Evolutionary conservation across 2,888 invertebrate species (phyloP).

Genomic region (Apodemia mormo): DNA sequence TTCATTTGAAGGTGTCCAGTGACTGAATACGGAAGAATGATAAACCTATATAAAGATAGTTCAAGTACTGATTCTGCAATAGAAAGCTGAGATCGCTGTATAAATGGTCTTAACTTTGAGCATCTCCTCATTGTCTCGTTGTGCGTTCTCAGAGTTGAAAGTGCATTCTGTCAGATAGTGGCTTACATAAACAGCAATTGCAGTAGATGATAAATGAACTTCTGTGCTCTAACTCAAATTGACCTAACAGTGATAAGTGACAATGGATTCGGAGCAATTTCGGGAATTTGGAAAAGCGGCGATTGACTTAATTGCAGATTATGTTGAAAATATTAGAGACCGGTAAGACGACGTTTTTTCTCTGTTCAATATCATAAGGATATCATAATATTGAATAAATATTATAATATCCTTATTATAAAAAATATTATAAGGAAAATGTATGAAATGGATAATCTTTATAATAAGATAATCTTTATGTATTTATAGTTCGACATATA

Average conservation of each 20-base stretch:
- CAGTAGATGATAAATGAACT: not conserved
- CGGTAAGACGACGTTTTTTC: conserved; percentile 70
- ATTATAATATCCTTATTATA: too few relatives aligned
- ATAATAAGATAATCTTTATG: too few relatives aligned
- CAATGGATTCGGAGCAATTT: conserved; percentile 90
- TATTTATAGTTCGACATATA: too few relatives aligned
- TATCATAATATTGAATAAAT: too few relatives aligned
- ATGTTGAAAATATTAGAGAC: conserved; percentile 91
- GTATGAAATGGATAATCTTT: too few relatives aligned
- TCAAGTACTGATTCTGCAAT: conserved; percentile 43
- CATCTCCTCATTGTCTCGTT: conserved; percentile 64
- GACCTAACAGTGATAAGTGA: conserved; percentile 38
- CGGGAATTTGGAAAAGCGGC: conserved; percentile 92
- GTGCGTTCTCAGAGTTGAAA: conserved; percentile 52
- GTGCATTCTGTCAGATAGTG: not conserved
- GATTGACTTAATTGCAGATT: conserved; percentile 95
- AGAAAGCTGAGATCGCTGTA: conserved; percentile 67
- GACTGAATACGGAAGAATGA: not conserved
- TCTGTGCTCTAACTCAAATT: conserved; percentile 16
- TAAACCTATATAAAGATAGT: not conserved
- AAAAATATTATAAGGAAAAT: too few relatives aligned
- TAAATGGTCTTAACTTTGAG: conserved; percentile 61
- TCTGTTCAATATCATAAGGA: too few relatives aligned
- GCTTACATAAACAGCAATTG: not conserved
- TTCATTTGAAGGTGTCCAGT: not conserved